Base-by-base conservation (phyloP, 64 coral and sea anemone species). In the Acropora yongei region DNA sequence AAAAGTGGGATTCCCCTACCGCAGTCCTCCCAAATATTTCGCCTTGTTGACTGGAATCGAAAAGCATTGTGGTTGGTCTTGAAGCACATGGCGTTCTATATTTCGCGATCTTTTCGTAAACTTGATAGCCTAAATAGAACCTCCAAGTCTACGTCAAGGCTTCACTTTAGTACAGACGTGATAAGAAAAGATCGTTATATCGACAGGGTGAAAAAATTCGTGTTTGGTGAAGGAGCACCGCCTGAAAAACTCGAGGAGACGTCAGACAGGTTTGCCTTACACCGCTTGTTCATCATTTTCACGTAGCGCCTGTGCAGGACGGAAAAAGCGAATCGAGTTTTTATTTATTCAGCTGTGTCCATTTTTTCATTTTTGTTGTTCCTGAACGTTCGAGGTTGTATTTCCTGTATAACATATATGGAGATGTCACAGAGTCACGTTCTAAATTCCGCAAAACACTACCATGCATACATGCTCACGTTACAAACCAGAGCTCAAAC, bases 201-300 rank as follows among this genome's bases (percentile, higher is more conserved):
- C 4, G 63, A 90, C 2, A 90, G 48, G 44, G 65, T 90, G 49
- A 90, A 90, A 72, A 90, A 58, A 46, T 90, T 82, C 12, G 89
- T 90, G 11, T 82, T 90, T 72, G 89, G 89, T 18, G 89, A 90
- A 42, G 71, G 47, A 17, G 47, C 72, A 71, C 80, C 78, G 8
- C 78, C 47, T 10, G 89, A 90, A 55, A 66, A 90, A 57, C 41
- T 49, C 40, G 47, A 82, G 30, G 78, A 90, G 75, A 71, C 82
- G 4, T 5, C 13, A 9, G 82, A 85, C 44, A 85, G 82, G 82
- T 85, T 19, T 6, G 61, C 48, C 5, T 18, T 16, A 14, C 19
- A 8, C 44, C 12, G 41, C 3, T 7, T 9, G 0, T 45, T 8
- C 6, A 16, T 40, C 12, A 30, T 30, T 30, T 0, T 30, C 30